A percentile compares a stretch with the other conserved stretches of the same genome.
phyloP scores from a whole-genome alignment of 2,113 vertebrate genomes.

The Trachemys scripta region DNA sequence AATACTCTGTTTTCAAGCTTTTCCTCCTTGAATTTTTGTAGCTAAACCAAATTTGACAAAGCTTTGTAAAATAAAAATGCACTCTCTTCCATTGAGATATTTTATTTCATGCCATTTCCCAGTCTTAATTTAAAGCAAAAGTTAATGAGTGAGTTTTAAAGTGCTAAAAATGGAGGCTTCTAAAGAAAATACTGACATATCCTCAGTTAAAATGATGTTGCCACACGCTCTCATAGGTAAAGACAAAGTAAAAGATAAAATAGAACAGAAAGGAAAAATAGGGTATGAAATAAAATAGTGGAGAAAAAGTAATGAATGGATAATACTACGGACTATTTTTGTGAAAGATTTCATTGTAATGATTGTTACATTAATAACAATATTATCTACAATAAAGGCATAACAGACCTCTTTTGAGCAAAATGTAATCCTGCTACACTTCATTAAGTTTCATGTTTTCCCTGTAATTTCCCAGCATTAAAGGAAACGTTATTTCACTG shows the following conservation, averaged over 20 bases:
- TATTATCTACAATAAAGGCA: not conserved
- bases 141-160: constrained; percentile 36
- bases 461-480: constrained; percentile 2
- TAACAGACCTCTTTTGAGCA: not conserved
- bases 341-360: fast-evolving
- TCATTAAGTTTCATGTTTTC: constrained; percentile 44
- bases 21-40: not conserved
- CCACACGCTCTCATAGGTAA: not conserved
- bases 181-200: not conserved
- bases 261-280: not conserved
- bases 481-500: constrained; percentile 22
- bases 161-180: not conserved
- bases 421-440: constrained; percentile 12
- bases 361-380: not conserved
- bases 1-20: not conserved
- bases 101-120: not conserved
- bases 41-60: not conserved
- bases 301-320: not conserved
- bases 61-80: not conserved
- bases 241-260: not conserved
- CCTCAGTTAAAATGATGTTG: not conserved
- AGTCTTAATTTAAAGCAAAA: not conserved
- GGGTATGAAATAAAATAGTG: not conserved
- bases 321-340: not conserved
- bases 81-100: not conserved